Conservation (phyloP, 2,113 vertebrate species). For the Sigmodon hispidus region DNA sequence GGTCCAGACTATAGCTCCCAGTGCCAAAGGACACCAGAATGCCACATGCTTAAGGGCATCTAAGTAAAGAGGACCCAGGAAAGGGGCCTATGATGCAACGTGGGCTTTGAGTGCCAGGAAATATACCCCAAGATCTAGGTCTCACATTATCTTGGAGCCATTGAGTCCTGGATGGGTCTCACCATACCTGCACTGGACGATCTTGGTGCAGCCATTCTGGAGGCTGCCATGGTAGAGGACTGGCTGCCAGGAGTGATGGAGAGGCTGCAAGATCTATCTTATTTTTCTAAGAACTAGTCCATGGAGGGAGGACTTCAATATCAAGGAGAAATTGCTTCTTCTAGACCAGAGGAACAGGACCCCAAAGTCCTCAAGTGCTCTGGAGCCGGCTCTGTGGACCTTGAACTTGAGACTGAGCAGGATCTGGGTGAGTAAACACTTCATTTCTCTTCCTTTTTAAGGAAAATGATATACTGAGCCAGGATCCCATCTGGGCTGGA, state of each 20-base stretch:
- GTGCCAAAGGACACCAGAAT: too few species aligned
- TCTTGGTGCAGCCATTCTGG: too few species aligned
- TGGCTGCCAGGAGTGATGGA: background rate
- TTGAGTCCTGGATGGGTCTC: background rate
- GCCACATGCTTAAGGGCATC: accelerated
- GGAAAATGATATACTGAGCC: background rate
- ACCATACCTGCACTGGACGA: accelerated
- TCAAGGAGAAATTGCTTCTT: background rate
- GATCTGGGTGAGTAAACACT: too few species aligned
- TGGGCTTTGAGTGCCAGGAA: background rate
- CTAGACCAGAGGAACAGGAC: too few species aligned
- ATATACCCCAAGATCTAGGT: too few species aligned
- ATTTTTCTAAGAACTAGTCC: background rate
- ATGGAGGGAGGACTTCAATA: accelerated
- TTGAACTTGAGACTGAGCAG: background rate
- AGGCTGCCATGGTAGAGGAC: too few species aligned
- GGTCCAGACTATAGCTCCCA: background rate
- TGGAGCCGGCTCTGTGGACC: accelerated
- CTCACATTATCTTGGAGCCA: background rate
- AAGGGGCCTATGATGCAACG: accelerated
- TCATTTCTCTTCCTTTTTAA: background rate
- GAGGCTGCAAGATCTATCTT: accelerated
- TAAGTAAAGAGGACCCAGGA: background rate
- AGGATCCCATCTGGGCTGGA: accelerated
- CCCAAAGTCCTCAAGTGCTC: accelerated